Evolutionary conservation across 92 coral and sea anemone species (phyloP), one percentile per base, ranked within the genome.

Genomic region (Siderastrea siderea): DNA sequence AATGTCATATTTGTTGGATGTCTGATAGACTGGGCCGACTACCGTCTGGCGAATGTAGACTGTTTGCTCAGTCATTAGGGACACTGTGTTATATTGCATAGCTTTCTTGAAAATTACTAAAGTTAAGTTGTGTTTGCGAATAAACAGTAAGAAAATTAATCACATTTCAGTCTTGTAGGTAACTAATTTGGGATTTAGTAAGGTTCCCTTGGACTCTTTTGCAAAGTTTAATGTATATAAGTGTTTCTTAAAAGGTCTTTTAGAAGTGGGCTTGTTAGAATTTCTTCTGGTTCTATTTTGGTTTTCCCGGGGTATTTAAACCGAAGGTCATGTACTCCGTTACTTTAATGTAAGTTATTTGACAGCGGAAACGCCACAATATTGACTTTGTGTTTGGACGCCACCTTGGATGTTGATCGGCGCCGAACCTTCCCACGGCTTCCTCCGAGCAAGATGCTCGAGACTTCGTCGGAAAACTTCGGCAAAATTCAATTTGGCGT

Each of bases 221-320:
- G 74, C 50, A 47, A 44, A 52, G 58, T 16, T 60, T 44, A 45
- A 38, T 76, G 73, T 80, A 63, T 52, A 66, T 67, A 80, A 44
- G 84, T 19, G 75, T 67, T 80, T 67, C 84, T 11, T 13, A 51
- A 65, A 48, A 54, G 46, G 38, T 17, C 70, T 79, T 64, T 48
- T 26, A 79, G 49, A 51, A 17, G 47, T 26, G 10, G 84, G 51
- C 51, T 52, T 51, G 54, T 58, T 26, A 46, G 14, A 13, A 15
- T 45, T 59, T 3, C 5, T n/a, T 17, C 52, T 38, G 45, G 49
- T 14, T 51, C 49, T 50, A 13, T 51, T 66, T 67, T 48, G n/a
- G 74, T 49, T 80, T 57, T 43, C 50, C 43, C 47, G 71, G 7
- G 72, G 82, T 78, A 78, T 78, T 79, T 66, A 80, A 50, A 80